Percentiles rank a stretch among this genome's conserved stretches.
Conservation (phyloP, 2,888 invertebrate genomes). For the Athetis lepigone region DNA sequence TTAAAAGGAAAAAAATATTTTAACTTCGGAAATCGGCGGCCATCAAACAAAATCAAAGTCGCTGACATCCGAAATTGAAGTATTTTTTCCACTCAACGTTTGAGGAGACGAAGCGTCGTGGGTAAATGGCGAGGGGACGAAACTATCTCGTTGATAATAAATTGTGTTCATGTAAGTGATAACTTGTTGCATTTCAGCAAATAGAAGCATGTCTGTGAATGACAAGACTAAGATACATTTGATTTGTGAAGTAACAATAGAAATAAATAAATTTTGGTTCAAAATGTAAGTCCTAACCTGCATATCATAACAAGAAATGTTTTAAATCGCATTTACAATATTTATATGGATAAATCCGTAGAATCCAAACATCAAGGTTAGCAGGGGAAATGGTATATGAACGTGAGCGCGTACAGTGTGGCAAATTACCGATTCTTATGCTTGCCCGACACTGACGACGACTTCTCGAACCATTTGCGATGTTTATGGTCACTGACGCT, state of each 20-base stretch:
- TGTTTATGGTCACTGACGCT: slow-evolving; percentile 7
- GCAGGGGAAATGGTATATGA: background rate
- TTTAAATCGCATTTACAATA: slow-evolving; percentile 10
- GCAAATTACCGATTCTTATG: slow-evolving; percentile 26
- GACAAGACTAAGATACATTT: slow-evolving; percentile 26
- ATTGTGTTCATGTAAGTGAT: slow-evolving; percentile 25
- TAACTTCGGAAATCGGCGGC: too few species aligned
- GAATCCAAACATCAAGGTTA: slow-evolving; percentile 2
- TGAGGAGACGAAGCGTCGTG: too few species aligned
- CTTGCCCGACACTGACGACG: slow-evolving; percentile 8
- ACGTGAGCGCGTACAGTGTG: background rate
- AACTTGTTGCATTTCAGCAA: slow-evolving; percentile 43
- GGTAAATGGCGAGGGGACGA: slow-evolving; percentile 13
- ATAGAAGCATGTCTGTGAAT: slow-evolving; percentile 25
- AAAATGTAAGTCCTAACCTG: background rate
- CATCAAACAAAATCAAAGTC: too few species aligned
- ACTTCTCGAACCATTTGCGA: background rate
- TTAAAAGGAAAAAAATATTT: too few species aligned
- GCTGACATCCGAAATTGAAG: too few species aligned
- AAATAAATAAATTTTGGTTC: background rate
- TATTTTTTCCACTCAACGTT: too few species aligned
- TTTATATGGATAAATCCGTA: slow-evolving; percentile 12
- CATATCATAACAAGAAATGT: background rate
- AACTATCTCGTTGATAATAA: slow-evolving; percentile 15
- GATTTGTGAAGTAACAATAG: slow-evolving; percentile 3